These are phyloP conservation scores for Cyclura pinguis DNA, from an alignment of 2,797 vertebrate genomes.

Conservation along the genomic window DNA sequence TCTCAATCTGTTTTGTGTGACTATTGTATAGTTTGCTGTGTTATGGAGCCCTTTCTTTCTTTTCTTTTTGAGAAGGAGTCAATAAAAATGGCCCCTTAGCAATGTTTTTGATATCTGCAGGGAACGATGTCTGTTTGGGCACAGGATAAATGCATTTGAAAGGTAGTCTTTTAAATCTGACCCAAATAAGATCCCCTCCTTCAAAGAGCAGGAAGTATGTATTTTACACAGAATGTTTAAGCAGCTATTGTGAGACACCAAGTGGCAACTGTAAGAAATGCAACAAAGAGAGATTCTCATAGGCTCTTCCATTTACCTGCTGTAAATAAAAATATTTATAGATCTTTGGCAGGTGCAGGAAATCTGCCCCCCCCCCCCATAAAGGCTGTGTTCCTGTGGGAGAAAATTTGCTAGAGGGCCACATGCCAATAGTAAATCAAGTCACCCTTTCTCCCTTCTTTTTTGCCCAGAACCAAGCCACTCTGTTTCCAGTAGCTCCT, in stretches of 20 bases:
- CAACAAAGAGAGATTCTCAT: background rate
- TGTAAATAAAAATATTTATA: background rate
- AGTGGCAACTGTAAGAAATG: background rate
- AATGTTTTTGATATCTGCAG: background rate
- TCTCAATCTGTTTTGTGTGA: background rate
- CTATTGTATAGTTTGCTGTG: background rate
- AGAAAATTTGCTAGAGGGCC: background rate
- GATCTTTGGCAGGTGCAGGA: background rate
- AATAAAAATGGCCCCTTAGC: background rate
- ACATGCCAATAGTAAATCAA: background rate
- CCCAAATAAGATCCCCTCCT: background rate
- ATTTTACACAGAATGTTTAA: background rate
- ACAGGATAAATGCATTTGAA: background rate
- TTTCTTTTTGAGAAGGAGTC: too few species aligned
- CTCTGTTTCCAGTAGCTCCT: background rate
- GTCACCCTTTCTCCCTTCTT: background rate
- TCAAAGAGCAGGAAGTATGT: background rate
- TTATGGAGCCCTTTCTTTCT: background rate
- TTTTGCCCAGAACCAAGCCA: fast-evolving
- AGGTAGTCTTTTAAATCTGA: background rate
- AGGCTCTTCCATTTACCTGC: background rate
- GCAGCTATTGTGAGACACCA: background rate
- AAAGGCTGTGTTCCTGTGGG: background rate
- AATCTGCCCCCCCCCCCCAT: background rate
- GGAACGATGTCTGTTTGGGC: too few species aligned